These are phyloP conservation scores for Sceloporus tristichus DNA, from an alignment of 2,113 vertebrate species.

Conservation along the genomic window DNA sequence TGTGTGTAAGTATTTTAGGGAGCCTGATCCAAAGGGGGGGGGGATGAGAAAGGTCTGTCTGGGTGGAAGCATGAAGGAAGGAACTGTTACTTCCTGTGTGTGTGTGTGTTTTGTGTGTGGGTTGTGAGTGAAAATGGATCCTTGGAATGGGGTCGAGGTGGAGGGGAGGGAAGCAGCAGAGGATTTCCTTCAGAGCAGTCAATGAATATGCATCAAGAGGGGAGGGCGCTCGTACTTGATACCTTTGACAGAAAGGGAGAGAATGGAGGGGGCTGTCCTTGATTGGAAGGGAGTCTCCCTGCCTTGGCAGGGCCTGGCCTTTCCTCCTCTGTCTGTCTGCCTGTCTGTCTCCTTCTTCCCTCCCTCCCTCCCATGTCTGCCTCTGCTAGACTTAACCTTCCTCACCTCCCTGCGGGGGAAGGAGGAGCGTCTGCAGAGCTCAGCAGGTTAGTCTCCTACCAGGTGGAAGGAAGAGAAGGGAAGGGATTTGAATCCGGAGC, in stretches of 20 bases:
- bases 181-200: background rate
- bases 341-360: background rate
- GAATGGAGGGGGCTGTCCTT: too few species aligned
- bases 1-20: too few species aligned
- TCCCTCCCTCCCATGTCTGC: background rate
- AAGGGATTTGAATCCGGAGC: background rate
- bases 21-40: too few species aligned
- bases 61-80: too few species aligned
- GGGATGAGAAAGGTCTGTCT: too few species aligned
- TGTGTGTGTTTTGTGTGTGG: too few species aligned
- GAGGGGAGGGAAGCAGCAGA: background rate
- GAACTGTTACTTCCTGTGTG: too few species aligned
- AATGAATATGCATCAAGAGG: background rate
- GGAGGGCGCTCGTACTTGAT: background rate
- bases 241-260: background rate
- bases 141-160: background rate
- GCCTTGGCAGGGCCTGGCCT: background rate
- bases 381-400: slow-evolving; percentile 40
- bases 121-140: too few species aligned
- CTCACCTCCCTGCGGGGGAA: slow-evolving; percentile 20
- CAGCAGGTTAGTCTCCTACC: slow-evolving; percentile 15
- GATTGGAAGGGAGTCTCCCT: background rate
- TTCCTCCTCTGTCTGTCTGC: background rate
- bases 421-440: slow-evolving; percentile 10
- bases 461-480: background rate